Conservation (phyloP, 1,140 invertebrate species). For the Camponotus vicinus region DNA sequence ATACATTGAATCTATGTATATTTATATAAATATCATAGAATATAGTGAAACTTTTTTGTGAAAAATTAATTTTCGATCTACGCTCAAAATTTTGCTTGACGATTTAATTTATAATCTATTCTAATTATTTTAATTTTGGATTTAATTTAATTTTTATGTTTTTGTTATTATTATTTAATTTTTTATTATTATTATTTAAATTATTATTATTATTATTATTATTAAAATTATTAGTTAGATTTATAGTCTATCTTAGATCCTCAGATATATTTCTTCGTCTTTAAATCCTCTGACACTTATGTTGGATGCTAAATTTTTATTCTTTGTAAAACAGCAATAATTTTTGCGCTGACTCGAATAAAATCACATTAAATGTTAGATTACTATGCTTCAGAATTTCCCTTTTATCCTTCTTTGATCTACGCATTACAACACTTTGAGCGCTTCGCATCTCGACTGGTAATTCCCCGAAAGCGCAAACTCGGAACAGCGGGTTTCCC, state of each 20-base stretch:
- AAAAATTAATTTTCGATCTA: background rate
- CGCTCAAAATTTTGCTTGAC: background rate
- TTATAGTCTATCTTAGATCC: background rate
- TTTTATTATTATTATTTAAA: too few relatives aligned
- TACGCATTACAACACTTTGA: background rate
- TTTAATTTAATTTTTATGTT: too few relatives aligned
- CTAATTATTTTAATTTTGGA: too few relatives aligned
- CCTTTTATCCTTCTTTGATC: background rate
- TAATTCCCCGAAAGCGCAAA: background rate
- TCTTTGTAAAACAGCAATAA: background rate
- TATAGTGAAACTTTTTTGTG: constrained; percentile 65
- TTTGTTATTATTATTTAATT: too few relatives aligned
- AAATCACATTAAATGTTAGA: background rate
- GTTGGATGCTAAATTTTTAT: background rate
- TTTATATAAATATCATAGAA: constrained; percentile 81
- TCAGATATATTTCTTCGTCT: background rate
- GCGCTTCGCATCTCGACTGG: background rate
- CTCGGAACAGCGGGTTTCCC: background rate
- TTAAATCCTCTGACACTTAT: background rate
- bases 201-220: too few relatives aligned
- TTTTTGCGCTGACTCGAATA: background rate
- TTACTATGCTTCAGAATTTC: background rate
- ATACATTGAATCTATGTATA: constrained; percentile 71
- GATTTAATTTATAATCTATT: background rate
- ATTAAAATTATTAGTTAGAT: too few relatives aligned